phyloP scores from a whole-genome alignment of 1,140 invertebrate species.

The Marisa cornuarietis region DNA sequence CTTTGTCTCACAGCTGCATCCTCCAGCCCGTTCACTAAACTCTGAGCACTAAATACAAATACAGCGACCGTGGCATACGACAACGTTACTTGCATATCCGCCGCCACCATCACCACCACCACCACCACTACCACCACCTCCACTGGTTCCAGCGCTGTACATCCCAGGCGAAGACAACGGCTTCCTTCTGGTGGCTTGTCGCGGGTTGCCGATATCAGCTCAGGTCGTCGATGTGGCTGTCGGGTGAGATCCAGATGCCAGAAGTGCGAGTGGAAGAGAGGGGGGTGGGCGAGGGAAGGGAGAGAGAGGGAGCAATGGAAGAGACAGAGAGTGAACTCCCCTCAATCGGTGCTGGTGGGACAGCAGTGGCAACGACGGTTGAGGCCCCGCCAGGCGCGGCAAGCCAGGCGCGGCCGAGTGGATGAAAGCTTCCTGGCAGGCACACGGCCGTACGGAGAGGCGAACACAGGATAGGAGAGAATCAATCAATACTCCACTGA shows the following conservation, averaged over 20 bases:
- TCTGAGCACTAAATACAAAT: neutral
- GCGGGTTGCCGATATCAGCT: neutral
- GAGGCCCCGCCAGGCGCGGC: no score
- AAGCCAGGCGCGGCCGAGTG: neutral
- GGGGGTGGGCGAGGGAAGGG: neutral
- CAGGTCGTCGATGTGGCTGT: neutral
- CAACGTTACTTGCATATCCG: neutral
- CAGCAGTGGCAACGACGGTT: neutral
- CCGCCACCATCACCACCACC: neutral
- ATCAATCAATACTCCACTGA: neutral
- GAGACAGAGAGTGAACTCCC: neutral
- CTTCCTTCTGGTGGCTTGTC: neutral
- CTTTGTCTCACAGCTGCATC: neutral
- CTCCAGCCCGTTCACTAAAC: neutral
- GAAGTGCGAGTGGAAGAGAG: constrained; percentile 59
- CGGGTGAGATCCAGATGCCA: neutral
- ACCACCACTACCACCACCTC: neutral
- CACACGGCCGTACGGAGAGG: constrained; percentile 2
- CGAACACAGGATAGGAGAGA: neutral
- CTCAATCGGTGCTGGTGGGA: neutral
- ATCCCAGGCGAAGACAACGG: neutral
- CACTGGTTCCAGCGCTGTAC: neutral
- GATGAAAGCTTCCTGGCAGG: constrained; percentile 1
- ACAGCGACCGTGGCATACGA: neutral
- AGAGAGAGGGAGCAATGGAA: neutral